Base-by-base conservation (phyloP, 2,888 invertebrate genomes). In the Syrista parreyssii region DNA sequence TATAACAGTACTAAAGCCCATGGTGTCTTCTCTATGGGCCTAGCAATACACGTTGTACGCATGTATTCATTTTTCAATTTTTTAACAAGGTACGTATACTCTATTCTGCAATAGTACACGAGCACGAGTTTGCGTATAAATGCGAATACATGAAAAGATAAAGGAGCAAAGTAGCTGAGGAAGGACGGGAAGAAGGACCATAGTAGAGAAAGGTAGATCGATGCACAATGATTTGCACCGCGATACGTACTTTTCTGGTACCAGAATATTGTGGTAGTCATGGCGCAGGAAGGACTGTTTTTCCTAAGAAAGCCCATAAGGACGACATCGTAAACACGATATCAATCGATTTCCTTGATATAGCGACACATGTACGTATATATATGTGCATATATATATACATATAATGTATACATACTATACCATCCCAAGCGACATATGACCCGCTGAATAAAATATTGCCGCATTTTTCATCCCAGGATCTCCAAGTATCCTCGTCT, bases 361-460 rank as follows among this genome's bases (percentile, higher is more conserved):
- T 23, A 55, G 55, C 23, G 6, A 55, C 9, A 55, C 55, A 55
- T 55, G 23, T 9, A 23, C 23, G 23, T 23, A 55, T 55, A 40
- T 36, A 36, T 36, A 34, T 11, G 9, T 40, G 15, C 15, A 40
- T 15, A 23, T 9, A 2, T 55, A 23, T 23, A 35, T 11, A 35
- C 0, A 55, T 55, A 55, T 55, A 55, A 55, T 23, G 55, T 55
- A 55, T 55, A 55, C 55, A 55, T 55, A 55, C 55, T 9, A 55
- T 23, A 55, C 55, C 15, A 55, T 55, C 9, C 2, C 55, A 23
- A 55, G 55, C 71, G 71, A 71, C 32, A 33, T 71, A 71, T 71
- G 32, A 71, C 71, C 71, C 12, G 71, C 71, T 31, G 71, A 71
- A 71, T 71, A 71, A 71, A 71, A 71, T 71, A 71, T 71, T 23